Evolutionary conservation across 2,113 vertebrate genomes (phyloP), one percentile per base, ranked within the genome.

Genomic region (Gila orcuttii): DNA sequence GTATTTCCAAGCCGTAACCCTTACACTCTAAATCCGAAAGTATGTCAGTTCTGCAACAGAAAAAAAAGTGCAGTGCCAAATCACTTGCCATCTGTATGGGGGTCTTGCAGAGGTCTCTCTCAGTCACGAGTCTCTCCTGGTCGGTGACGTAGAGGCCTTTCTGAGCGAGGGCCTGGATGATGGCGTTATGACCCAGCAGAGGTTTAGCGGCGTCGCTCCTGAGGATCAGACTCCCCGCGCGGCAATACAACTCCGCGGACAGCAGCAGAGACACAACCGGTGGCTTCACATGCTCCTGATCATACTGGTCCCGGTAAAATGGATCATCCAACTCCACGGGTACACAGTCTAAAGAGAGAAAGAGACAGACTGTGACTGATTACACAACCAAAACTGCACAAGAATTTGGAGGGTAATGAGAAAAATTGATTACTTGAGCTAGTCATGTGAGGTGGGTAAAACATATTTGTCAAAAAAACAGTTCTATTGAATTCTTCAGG

Each of bases 71-170:
- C 12, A 36, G 7, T 28, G 64, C 28, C 8, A 42, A 15, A 6
- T 55, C 17, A 91, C 97, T 97, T 93, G 98, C 98, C 97, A 99
- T 99, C 90, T 97, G 96, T 93, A 99, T 97, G 15, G 98, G 98
- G 68, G 96, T 97, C 92, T 95, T 95, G 89, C 96, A 96, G 90
- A 99, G 96, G 90, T 99, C 98, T 89, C 97, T 93, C 91, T 99
- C 98, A 0, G 97, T 98, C 87, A 99, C 98, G 87, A 99, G 91
- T 86, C 96, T 95, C 89, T 99, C 98, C 91, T 97, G 96, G 93
- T 99, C 97, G 2, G 97, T 99, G 90, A 99, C 97, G 81, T 99
- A 99, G 79, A 99, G 96, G 82, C 98, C 98, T 91, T 97, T 98
- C 93, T 99, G 98, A 36, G 98, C 98, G 90, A 99, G 93, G 0